phyloP scores from a whole-genome alignment of 2,797 vertebrate species.

The Pseudotriccus pelzelni region DNA sequence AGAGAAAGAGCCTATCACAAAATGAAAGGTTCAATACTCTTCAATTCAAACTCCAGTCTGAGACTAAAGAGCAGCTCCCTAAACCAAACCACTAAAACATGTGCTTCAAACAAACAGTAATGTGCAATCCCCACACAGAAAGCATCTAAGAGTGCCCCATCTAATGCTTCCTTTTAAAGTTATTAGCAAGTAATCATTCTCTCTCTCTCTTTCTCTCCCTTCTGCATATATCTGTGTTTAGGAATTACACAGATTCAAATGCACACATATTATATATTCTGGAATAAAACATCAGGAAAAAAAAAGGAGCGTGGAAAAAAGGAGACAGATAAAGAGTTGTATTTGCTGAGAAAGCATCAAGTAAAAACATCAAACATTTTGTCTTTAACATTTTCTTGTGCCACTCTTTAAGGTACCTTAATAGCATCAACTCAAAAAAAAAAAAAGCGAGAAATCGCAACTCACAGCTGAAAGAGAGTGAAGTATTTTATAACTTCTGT shows the following conservation, averaged over 20 bases:
- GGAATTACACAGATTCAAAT: background rate
- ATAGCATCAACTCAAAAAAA: background rate
- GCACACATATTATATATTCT: rapidly evolving
- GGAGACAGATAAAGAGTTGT: background rate
- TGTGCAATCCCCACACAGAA: background rate
- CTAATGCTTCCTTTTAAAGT: background rate
- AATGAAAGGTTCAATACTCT: background rate
- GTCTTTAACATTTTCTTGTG: background rate
- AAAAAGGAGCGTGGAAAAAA: background rate
- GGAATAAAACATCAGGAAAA: background rate
- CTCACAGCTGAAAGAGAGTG: background rate
- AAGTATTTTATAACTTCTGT: background rate
- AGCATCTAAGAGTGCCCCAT: background rate
- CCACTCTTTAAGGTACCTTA: background rate
- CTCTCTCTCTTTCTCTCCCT: background rate
- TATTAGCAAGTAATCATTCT: background rate
- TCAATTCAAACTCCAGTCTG: background rate
- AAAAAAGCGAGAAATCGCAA: background rate
- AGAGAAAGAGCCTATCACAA: background rate
- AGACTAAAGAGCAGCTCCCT: background rate
- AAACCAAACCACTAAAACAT: background rate
- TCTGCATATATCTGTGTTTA: background rate
- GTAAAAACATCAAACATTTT: background rate
- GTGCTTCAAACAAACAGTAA: background rate
- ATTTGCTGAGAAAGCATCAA: background rate